Evolutionary conservation across 2,888 invertebrate genomes (phyloP), one percentile per base, ranked within the genome.

Genomic region (Lasioglossum pauxillum): DNA sequence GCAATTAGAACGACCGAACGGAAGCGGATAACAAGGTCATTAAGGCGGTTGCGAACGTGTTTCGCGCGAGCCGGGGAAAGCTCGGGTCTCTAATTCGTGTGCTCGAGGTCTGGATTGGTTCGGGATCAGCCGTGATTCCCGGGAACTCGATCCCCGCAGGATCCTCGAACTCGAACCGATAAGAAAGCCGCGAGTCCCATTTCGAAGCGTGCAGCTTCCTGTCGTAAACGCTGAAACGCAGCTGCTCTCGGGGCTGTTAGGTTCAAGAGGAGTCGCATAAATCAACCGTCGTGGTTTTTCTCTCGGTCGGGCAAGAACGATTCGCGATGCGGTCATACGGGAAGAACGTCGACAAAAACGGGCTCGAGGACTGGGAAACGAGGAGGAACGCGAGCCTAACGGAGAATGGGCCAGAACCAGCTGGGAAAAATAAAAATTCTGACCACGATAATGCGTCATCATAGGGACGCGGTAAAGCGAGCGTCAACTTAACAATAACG

Each of bases 1-100:
- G 71, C 75, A 75, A 80, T 75, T 83, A 80, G 83, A 75, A 60
- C 82, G 76, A 71, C 79, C 57, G 72, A 69, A 79, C 84, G 79
- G 88, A 88, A 82, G 74, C 75, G 85, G 76, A 78, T 80, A 80
- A 78, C 83, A 86, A 88, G 74, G 78, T 81, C 80, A 41, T 82
- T 88, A 88, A 83, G 78, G 78, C 64, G 53, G 53, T 53, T 53
- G 74, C 46, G 73, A 83, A 69, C 83, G 27, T 64, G 74, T 75
- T 73, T 35, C 49, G 74, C 78, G 71, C n/a, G 75, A 44, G 53
- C 31, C 14, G 49, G 53, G 60, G 64, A 74, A 69, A 80, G 23
- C 53, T 41, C 41, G 46, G 74, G 49, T 8, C 27, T 67, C 60
- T 23, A 80, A 69, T 41, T 74, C 69, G 67, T 19, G 31, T 67